phyloP scores from a whole-genome alignment of 2,797 vertebrate genomes.

The Picus viridis region DNA sequence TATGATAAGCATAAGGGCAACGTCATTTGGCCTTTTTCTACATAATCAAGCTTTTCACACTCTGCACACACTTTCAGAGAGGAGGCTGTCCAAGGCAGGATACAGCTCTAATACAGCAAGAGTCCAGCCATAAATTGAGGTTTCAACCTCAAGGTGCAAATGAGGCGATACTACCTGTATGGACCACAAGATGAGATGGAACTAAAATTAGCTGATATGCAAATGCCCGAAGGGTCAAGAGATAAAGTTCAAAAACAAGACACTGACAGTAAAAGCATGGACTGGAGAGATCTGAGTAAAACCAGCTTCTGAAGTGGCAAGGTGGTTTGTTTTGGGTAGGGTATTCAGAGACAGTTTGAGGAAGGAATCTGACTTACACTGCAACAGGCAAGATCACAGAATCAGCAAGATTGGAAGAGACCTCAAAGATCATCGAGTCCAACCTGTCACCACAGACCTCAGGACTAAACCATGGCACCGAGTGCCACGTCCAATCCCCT shows the following conservation, averaged over 20 bases:
- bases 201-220: not conserved
- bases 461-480: too few relatives aligned
- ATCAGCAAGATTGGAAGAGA: too few relatives aligned
- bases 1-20: not conserved
- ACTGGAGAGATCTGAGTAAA: not conserved
- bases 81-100: not conserved
- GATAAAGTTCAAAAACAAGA: not conserved
- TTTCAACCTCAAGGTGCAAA: fast-evolving
- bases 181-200: not conserved
- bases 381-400: not conserved
- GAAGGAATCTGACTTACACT: not conserved
- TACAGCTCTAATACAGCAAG: not conserved
- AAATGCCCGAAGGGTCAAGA: not conserved
- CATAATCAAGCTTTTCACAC: not conserved
- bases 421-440: too few relatives aligned
- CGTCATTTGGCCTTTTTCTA: not conserved
- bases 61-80: not conserved
- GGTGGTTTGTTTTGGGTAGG: not conserved
- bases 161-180: not conserved
- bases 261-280: not conserved
- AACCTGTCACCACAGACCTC: too few relatives aligned
- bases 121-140: not conserved
- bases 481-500: too few relatives aligned
- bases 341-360: not conserved
- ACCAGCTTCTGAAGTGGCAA: not conserved